These are phyloP conservation scores for Trogon melanurus DNA, from an alignment of 2,113 vertebrate species.

Conservation along the genomic window DNA sequence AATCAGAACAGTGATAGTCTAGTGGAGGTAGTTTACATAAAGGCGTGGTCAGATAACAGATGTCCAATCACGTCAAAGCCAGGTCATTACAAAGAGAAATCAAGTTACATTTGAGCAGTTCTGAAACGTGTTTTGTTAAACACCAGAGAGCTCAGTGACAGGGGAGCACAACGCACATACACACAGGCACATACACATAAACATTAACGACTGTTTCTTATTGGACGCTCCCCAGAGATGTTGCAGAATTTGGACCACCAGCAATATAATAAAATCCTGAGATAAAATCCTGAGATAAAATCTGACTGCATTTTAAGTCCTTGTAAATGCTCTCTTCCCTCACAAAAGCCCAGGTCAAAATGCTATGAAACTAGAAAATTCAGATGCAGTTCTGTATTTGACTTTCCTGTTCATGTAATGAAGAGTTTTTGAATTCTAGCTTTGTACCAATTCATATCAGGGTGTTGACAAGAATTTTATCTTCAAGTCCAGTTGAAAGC, in stretches of 20 bases:
- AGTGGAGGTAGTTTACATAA: neutral
- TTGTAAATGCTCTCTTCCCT: neutral
- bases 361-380: neutral
- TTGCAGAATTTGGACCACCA: neutral
- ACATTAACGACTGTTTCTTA: neutral
- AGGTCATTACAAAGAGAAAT: neutral
- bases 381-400: neutral
- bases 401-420: neutral
- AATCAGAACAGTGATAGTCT: neutral
- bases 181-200: rapidly evolving
- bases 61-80: rapidly evolving
- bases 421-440: neutral
- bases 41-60: neutral
- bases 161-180: neutral
- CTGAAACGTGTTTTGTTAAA: neutral
- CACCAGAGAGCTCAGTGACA: neutral
- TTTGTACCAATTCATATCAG: neutral
- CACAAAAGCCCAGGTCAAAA: neutral
- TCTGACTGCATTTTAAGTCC: neutral
- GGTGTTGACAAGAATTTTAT: neutral
- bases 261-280: neutral
- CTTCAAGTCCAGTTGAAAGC: neutral
- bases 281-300: neutral
- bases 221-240: neutral
- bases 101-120: neutral